Evolutionary conservation across 2,797 vertebrate genomes (phyloP), one percentile per base, ranked within the genome.

Genomic region (Crenichthys baileyi): DNA sequence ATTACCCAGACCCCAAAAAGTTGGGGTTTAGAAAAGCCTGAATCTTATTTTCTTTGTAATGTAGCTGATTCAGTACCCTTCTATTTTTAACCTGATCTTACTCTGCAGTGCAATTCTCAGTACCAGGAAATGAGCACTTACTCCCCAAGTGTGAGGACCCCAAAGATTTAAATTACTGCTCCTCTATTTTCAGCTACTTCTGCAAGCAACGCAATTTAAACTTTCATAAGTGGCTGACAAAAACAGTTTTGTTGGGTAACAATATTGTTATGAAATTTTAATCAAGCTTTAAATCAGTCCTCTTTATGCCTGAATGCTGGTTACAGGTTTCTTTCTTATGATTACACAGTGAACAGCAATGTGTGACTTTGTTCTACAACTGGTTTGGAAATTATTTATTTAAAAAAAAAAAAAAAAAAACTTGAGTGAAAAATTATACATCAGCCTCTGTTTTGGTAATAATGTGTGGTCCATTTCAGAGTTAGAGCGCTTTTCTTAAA

Each of bases 291-390:
- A 41, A 67, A 39, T 39, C 20, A 12, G 24, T n/a, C 12, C 24
- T 58, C 22, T 5, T 20, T 53, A 20, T 58, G 24, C n/a, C 24
- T 13, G 24, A 26, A 24, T 41, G 36, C 18, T 5, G 20, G 63
- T 39, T 26, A 8, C 75, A 76, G 60, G 65, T 82, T 77, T 15
- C 15, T 65, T 24, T 36, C 18, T 31, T 5, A 36, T 63, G 60
- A 63, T 63, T 36, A 20, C 60, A 63, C 11, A 15, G 60, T 9
- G 29, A 36, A 9, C 50, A 3, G 50, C 50, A 51, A 51, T 5
- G 50, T 51, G 50, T 51, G 50, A 15, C 60, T 31, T 63, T 63
- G 7, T 16, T 36, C 16, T 18, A 8, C 29, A 20, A 63, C 13
- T 15, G 12, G 4, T 31, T 16, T 61, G 26, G 26, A 31, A 61